Base-by-base conservation (phyloP, 1,140 invertebrate genomes). In the Linepithema humile region DNA sequence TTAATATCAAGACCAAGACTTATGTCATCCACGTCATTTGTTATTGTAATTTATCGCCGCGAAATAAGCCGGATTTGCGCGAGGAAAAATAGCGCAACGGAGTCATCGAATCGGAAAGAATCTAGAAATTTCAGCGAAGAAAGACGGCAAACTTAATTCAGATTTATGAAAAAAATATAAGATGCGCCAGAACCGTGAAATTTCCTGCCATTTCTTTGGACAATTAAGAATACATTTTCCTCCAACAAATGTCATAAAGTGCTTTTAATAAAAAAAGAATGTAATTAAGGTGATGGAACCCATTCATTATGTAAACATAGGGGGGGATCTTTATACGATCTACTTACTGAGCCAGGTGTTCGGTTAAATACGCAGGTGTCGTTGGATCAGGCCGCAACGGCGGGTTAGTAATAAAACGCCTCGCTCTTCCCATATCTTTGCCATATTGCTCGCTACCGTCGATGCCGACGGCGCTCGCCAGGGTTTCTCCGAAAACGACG, bases 271-370 rank as follows among this genome's bases (percentile, higher is more conserved):
- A 0, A 26, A 26, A 72, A 53, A 40, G 35, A 59, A 59, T 40
- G 0, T 1, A 82, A 38, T 69, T 29, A 10, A 48, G 20, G 12
- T n/a, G 2, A 5, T 15, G 23, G 0, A 50, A 38, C 43, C 12
- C 6, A 12, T 15, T 65, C 7, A 12, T 17, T 10, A 35, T 50
- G 20, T 20, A 67, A 23, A 78, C 10, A 35, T 35, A 1, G 23
- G 40, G n/a, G 1, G 55, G 5, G n/a, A 35, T 77, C 20, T 72
- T n/a, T 10, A 10, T n/a, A 12, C 23, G 12, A 59, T 74, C 75
- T 93, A 96, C 97, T 97, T 95, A 99, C 98, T 97, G 96, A 88
- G 97, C 97, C 85, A 99, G 95, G 3, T 97, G 95, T 93, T 98
- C 96, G 95, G 98, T 96, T 92, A 99, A 95, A 91, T 97, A 96